Percentiles rank a stretch among this genome's conserved stretches.
These are phyloP conservation scores for Hirtodrosophila confusa DNA, from an alignment of 2,888 invertebrate species.

Conservation along the genomic window DNA sequence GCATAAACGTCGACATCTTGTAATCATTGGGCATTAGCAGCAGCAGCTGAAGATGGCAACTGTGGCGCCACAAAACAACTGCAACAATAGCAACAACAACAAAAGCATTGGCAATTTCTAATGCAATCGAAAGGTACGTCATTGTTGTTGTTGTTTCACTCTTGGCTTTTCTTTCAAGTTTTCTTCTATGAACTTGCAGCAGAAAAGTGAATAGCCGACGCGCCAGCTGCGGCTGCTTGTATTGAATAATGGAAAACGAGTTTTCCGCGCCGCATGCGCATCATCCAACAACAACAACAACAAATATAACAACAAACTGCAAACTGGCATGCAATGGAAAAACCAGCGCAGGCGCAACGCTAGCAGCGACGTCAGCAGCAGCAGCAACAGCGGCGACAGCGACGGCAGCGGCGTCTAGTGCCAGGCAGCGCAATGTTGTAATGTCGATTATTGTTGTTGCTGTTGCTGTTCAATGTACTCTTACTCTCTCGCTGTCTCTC, in stretches of 20 bases:
- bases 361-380: constrained; percentile 8
- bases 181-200: constrained; percentile 72
- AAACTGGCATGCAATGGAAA: constrained; percentile 69
- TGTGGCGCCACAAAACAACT: constrained; percentile 31
- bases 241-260: constrained; percentile 79
- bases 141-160: constrained; percentile 37
- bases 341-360: constrained; percentile 61
- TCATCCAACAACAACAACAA: constrained; percentile 40
- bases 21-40: constrained; percentile 56
- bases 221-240: constrained; percentile 48
- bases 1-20: constrained; percentile 69
- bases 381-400: constrained; percentile 19
- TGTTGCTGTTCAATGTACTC: constrained; percentile 44
- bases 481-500: constrained; percentile 37
- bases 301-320: constrained; percentile 28
- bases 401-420: constrained; percentile 30
- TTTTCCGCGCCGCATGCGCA: constrained; percentile 73
- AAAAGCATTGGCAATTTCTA: constrained; percentile 38
- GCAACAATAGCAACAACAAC: constrained; percentile 9
- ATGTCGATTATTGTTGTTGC: constrained; percentile 54
- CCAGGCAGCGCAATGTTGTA: constrained; percentile 69
- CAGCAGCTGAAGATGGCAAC: constrained; percentile 19
- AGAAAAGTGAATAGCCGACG: constrained; percentile 70
- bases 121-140: constrained; percentile 41
- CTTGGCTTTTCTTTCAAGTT: constrained; percentile 65